phyloP scores from a whole-genome alignment of 2,888 invertebrate genomes.

The Candidula unifasciata region DNA sequence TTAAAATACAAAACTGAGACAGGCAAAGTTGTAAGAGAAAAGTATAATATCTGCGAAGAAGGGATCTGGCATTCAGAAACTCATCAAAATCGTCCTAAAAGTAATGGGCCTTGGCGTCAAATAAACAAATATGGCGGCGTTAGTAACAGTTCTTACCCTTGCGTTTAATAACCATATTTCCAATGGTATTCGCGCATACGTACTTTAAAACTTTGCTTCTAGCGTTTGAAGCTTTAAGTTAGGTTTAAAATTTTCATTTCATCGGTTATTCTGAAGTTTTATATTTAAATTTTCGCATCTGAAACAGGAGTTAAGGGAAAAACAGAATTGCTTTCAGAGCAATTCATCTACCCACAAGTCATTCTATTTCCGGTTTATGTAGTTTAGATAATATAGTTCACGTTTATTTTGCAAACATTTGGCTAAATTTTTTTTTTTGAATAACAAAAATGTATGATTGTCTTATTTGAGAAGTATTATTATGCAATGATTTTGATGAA shows the following conservation, averaged over 20 bases:
- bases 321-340: too few relatives aligned
- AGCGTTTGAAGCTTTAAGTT: neutral
- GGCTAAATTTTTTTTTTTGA: neutral
- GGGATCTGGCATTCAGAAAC: neutral
- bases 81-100: neutral
- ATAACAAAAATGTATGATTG: neutral
- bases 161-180: constrained; percentile 69
- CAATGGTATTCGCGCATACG: too few relatives aligned
- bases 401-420: neutral
- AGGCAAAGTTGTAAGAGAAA: too few relatives aligned
- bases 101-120: constrained; percentile 15
- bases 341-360: constrained; percentile 18
- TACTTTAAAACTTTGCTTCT: too few relatives aligned
- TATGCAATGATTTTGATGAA: neutral
- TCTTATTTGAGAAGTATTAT: neutral
- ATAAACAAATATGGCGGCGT: constrained; percentile 56
- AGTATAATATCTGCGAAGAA: too few relatives aligned
- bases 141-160: constrained; percentile 60
- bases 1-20: too few relatives aligned
- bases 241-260: neutral
- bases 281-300: neutral
- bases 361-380: constrained; percentile 4
- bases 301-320: too few relatives aligned
- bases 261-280: neutral
- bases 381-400: constrained; percentile 13